A percentile compares a stretch with the other conserved stretches of the same genome.
These are phyloP conservation scores for Venusia cambrica DNA, from an alignment of 2,888 invertebrate species.

Conservation along the genomic window DNA sequence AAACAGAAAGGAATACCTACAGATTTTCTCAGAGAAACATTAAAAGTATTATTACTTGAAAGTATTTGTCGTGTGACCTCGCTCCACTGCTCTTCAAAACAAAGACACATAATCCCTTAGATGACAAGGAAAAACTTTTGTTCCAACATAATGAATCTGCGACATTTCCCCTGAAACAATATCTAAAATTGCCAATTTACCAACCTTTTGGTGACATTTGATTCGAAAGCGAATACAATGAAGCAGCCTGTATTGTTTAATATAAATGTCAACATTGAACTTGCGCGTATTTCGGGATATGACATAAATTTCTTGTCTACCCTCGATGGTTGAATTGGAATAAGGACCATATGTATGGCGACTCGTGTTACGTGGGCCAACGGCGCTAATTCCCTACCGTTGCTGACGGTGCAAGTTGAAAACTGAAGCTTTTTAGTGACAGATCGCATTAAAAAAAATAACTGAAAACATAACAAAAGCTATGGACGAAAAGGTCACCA, in stretches of 20 bases:
- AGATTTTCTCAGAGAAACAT: no score
- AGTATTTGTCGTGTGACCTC: slow-evolving; percentile 1
- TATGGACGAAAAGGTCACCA: no score
- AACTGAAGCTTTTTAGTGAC: neutral
- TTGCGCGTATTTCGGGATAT: slow-evolving; percentile 58
- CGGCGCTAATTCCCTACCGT: slow-evolving; percentile 57
- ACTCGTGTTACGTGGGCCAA: slow-evolving; percentile 67
- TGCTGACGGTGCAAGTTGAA: slow-evolving; percentile 29
- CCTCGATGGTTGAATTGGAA: slow-evolving; percentile 65
- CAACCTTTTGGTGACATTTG: slow-evolving; percentile 50
- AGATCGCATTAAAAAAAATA: no score
- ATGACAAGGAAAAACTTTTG: slow-evolving; percentile 30
- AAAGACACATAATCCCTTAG: slow-evolving; percentile 29
- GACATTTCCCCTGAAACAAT: slow-evolving; percentile 42
- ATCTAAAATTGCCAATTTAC: slow-evolving; percentile 38
- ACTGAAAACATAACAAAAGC: no score
- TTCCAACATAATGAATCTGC: slow-evolving; percentile 35
- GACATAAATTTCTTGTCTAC: slow-evolving; percentile 75
- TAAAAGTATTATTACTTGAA: slow-evolving; percentile 1
- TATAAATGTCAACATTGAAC: slow-evolving; percentile 76
- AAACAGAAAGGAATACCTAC: no score
- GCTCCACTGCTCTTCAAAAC: slow-evolving; percentile 19
- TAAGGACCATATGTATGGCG: slow-evolving; percentile 74
- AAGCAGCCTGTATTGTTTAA: slow-evolving; percentile 65
- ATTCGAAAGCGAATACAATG: slow-evolving; percentile 52